Base-by-base conservation (phyloP, 2,888 invertebrate genomes). In the Zelleria hepariella region DNA sequence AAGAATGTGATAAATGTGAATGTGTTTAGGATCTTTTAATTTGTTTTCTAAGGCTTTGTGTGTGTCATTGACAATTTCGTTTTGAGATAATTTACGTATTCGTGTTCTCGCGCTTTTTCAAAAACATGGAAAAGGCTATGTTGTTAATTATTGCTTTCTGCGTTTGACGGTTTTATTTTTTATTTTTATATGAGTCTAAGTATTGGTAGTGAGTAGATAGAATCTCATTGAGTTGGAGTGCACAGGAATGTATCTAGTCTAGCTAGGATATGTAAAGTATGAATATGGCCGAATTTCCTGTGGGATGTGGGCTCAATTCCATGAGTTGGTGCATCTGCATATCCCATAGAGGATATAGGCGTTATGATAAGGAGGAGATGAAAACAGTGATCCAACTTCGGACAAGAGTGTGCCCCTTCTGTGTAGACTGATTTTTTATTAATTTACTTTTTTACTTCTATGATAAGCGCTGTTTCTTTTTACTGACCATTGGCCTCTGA, bases 361-460 rank as follows among this genome's bases (percentile, higher is more conserved):
- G 8, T 32, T 32, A 32, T 32, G 15, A 32, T 32, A 15, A 3
- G n/a, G 32, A 32, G 8, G 32, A 42, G 32, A 2, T 42, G 32
- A 15, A 42, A 66, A 70, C 68, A 67, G 65, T 71, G 65, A 71
- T 73, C 75, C 78, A 74, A 77, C 74, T 68, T 73, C 75, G 68
- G 69, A 68, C 70, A 68, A 67, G 74, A 66, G 64, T 70, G 71
- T 74, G 75, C 71, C 67, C 70, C 72, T 73, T 75, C 70, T 49
- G 67, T 74, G 73, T 83, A 79, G 87, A 87, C 87, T 86, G 87
- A 86, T 83, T 82, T 84, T 70, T 78, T 61, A 61, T 59, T 63
- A 42, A 56, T 62, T 74, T 64, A 60, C 58, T 42, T 42, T 63
- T 64, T 61, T 61, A 59, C 59, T 56, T 48, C 26, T 54, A 72